Evolutionary conservation across 2,888 invertebrate genomes (phyloP).

Genomic region (Heliconius sara): DNA sequence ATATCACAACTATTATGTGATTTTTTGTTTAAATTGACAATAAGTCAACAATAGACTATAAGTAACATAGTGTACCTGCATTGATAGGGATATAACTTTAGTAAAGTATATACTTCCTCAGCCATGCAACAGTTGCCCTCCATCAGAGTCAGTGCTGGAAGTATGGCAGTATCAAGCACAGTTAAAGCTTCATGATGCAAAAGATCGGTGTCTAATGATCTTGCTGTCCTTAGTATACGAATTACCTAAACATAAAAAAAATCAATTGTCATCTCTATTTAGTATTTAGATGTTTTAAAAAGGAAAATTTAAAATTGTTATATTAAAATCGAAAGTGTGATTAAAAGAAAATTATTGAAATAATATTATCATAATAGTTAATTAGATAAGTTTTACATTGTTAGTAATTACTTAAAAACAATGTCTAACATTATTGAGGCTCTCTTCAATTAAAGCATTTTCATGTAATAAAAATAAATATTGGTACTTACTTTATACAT

Average conservation of each 20-base stretch:
- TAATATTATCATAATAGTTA: no score
- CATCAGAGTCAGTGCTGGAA: conserved; percentile 95
- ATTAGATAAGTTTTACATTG: no score
- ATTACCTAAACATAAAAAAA: conserved; percentile 63
- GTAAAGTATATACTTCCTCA: conserved; percentile 96
- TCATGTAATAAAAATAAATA: not conserved
- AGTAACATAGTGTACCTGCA: conserved; percentile 80
- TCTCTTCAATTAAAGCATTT: not conserved
- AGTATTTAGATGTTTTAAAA: no score
- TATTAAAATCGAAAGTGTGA: no score
- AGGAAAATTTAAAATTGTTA: no score
- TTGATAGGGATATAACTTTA: conserved; percentile 94
- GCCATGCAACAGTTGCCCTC: conserved; percentile 98
- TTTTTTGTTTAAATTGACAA: not conserved
- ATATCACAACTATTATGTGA: not conserved
- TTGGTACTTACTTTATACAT: conserved; percentile 89
- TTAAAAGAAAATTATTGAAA: no score
- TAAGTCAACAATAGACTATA: not conserved
- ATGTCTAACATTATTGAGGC: not conserved
- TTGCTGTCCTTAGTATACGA: conserved; percentile 73
- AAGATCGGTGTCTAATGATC: conserved; percentile 75
- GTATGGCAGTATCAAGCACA: conserved; percentile 92
- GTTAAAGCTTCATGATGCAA: conserved; percentile 93
- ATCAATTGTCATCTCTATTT: not conserved
- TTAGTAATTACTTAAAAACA: no score